These are phyloP conservation scores for Liasis olivaceus DNA, from an alignment of 2,797 vertebrate genomes.

Conservation along the genomic window DNA sequence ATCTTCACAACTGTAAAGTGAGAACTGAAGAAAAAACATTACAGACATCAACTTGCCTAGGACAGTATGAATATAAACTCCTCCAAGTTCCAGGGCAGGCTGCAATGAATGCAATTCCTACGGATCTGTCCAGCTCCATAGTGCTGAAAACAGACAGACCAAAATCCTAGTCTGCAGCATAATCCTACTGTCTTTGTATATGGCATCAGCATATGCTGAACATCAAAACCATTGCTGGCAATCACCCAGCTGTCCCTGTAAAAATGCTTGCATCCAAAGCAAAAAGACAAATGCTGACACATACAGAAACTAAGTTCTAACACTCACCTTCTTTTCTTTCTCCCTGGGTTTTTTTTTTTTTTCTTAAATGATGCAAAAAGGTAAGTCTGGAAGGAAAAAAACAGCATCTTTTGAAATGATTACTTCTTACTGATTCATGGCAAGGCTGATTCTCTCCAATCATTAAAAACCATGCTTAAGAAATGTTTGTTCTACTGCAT, in stretches of 20 bases:
- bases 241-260: neutral
- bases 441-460: neutral
- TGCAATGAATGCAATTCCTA: neutral
- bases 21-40: neutral
- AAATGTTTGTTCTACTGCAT: neutral
- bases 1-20: neutral
- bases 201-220: neutral
- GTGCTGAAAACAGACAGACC: conserved; percentile 19
- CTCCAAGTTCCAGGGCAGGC: neutral
- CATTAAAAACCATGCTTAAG: neutral
- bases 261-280: neutral
- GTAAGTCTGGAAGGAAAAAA: neutral
- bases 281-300: neutral
- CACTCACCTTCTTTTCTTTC: neutral
- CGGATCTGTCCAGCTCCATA: neutral
- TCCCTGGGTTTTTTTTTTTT: neutral
- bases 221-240: neutral
- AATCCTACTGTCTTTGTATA: neutral
- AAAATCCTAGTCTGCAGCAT: neutral
- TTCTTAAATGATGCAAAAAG: neutral
- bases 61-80: neutral
- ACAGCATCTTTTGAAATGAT: neutral
- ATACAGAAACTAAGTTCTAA: neutral
- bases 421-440: neutral
- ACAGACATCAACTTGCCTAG: neutral